A percentile compares a stretch with the other conserved stretches of the same genome.
phyloP scores from a whole-genome alignment of 2,888 invertebrate species.

The Megamerina dolium region DNA sequence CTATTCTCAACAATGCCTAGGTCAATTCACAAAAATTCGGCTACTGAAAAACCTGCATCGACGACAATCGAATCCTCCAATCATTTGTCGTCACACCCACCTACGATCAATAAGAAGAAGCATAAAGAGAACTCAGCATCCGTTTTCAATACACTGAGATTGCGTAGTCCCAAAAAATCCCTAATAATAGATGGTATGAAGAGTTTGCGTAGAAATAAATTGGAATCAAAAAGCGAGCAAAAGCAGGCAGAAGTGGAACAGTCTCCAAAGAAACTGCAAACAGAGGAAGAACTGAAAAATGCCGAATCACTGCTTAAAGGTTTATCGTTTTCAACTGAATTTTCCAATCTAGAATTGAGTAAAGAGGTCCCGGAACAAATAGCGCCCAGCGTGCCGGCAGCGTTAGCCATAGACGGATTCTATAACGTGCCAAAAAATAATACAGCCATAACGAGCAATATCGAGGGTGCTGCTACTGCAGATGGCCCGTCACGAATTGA shows the following conservation, averaged over 20 bases:
- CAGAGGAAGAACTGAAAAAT: conserved; percentile 32
- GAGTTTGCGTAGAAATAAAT: conserved; percentile 40
- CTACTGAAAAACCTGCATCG: conserved; percentile 3
- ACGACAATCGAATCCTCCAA: not conserved
- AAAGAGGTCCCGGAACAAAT: not conserved
- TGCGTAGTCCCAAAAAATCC: conserved; percentile 41
- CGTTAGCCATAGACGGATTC: conserved; percentile 22
- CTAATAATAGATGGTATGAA: conserved; percentile 42
- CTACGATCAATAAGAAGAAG: conserved; percentile 31
- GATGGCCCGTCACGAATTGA: conserved; percentile 19
- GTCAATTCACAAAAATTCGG: conserved; percentile 3
- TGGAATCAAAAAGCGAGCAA: conserved; percentile 31
- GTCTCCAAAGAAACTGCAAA: conserved; percentile 2
- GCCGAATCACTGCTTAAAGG: conserved; percentile 39
- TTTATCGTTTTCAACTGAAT: conserved; percentile 46
- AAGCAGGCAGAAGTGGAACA: conserved; percentile 6
- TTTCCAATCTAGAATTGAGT: conserved; percentile 29
- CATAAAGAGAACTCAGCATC: conserved; percentile 34
- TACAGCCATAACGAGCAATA: conserved; percentile 22
- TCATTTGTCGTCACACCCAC: not conserved
- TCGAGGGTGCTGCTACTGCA: not conserved
- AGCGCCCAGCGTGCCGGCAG: not conserved
- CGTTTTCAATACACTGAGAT: conserved; percentile 40
- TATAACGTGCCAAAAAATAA: conserved; percentile 48
- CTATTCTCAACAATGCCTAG: conserved; percentile 51